These are phyloP conservation scores for Cyanoliseus patagonus DNA, from an alignment of 2,113 vertebrate genomes.

Conservation along the genomic window DNA sequence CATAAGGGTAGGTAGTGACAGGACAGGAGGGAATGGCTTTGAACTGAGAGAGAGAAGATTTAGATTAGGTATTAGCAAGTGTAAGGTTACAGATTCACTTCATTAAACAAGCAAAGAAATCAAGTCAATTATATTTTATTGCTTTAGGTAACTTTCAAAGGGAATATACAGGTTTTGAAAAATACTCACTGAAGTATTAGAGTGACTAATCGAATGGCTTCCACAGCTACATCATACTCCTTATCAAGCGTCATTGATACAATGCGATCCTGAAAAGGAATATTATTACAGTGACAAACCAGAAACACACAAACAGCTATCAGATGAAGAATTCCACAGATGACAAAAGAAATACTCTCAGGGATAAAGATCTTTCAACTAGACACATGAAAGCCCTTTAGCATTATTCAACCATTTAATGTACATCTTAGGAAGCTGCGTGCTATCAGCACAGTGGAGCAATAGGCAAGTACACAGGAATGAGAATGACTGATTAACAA, in stretches of 20 bases:
- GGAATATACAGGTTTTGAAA: neutral
- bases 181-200: constrained; percentile 96
- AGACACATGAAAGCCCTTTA: neutral
- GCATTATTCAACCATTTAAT: neutral
- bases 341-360: neutral
- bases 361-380: neutral
- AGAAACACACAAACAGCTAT: neutral
- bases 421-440: neutral
- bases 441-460: neutral
- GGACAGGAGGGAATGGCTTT: neutral
- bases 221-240: constrained; percentile 97
- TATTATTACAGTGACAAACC: neutral
- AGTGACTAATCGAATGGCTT: constrained; percentile 96
- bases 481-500: neutral
- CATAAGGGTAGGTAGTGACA: neutral
- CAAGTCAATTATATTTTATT: neutral
- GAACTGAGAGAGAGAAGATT: neutral
- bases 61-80: neutral
- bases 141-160: neutral
- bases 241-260: constrained; percentile 99
- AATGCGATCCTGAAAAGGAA: constrained; percentile 88
- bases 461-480: neutral
- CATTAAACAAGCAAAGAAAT: neutral
- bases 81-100: neutral
- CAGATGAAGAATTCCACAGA: neutral